Evolutionary conservation across 1,140 invertebrate genomes (phyloP), one percentile per base, ranked within the genome.

Genomic region (Himalopsyche phryganea): DNA sequence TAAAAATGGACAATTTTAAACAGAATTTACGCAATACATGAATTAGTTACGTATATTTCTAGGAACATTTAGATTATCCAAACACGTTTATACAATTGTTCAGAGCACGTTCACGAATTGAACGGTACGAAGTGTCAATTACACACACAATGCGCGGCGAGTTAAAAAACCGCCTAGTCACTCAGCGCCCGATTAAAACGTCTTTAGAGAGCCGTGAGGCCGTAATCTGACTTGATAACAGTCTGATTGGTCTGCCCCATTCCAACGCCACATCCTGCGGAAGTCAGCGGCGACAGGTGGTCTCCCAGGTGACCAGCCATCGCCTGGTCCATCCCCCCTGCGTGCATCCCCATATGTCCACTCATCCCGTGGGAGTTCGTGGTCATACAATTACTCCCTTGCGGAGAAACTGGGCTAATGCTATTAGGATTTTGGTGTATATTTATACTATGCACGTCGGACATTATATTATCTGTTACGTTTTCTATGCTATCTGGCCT

Each of bases 401-500:
- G 76, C 10, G 74, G 75, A 14, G 74, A 72, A 59, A 74, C 48
- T 10, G 62, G 62, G 50, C 62, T 64, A 1, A 60, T 17, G 13
- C 58, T 60, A 20, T 41, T 60, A 33, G 68, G 72, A 18, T 66
- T 66, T 5, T 71, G 65, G 46, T 69, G 71, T 14, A 66, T 66
- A 5, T 69, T 71, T n/a, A 72, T 70, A 51, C 72, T 72, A 35
- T 78, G 75, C 55, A 78, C 67, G 15, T 77, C 75, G 32, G 73
- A 74, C 76, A 78, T 78, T 46, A 78, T 78, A 60, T 78, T 78
- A 66, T 78, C 76, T 18, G 76, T 78, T 13, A 78, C 76, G 58
- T 78, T 77, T 58, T 78, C 76, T 76, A 78, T 78, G 60, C 76
- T 78, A 54, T 78, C 76, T 28, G 76, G 76, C 59, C 76, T 66